Conservation (phyloP, 2,888 invertebrate species). For the Gastracanthus pulcherrimus region DNA sequence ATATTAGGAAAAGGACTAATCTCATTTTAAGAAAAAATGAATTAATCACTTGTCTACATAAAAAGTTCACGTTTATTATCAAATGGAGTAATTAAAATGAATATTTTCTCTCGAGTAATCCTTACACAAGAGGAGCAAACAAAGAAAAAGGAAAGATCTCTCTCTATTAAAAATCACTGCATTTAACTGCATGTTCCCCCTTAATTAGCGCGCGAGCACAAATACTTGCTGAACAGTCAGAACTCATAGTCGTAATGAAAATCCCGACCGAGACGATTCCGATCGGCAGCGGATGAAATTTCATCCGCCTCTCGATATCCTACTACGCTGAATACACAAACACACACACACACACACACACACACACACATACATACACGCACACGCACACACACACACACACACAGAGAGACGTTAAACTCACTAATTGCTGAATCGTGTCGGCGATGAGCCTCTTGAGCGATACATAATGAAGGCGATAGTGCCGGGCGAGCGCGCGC, state of each 20-base stretch:
- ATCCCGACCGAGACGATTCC: neutral
- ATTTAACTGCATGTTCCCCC: too few species aligned
- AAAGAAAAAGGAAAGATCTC: too few species aligned
- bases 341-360: neutral
- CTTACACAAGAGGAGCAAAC: too few species aligned
- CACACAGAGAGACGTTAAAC: constrained; percentile 49
- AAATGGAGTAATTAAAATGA: neutral
- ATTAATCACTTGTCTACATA: too few species aligned
- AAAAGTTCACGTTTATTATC: neutral
- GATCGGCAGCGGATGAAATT: neutral
- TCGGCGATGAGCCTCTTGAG: constrained; percentile 80
- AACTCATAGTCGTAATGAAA: neutral
- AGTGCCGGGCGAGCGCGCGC: constrained; percentile 80
- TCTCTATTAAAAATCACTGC: too few species aligned
- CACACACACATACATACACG: neutral
- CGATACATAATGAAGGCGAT: constrained; percentile 81
- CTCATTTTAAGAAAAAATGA: too few species aligned
- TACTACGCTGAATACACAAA: neutral
- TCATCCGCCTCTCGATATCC: neutral
- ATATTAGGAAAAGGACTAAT: too few species aligned
- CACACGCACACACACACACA: too few species aligned
- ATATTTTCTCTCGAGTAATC: too few species aligned
- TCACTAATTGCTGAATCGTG: constrained; percentile 80
- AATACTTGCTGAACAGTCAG: neutral
- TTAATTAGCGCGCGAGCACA: neutral